Evolutionary conservation across 2,797 vertebrate species (phyloP).

Genomic region (Etheostoma perlongum): DNA sequence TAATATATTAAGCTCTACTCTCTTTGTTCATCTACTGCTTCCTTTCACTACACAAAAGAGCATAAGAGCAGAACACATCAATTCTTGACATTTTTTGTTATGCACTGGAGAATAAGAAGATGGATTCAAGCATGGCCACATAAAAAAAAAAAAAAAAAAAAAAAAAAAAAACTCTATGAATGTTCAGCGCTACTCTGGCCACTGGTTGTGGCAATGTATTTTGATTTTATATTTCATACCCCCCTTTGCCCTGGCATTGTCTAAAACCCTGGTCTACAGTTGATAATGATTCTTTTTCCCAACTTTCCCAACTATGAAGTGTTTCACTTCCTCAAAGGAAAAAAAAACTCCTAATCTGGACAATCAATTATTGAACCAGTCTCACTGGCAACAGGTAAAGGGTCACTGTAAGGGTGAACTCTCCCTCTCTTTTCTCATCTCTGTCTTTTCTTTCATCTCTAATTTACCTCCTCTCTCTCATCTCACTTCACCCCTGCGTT

Average conservation of each 20-base stretch:
- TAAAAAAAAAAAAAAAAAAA: background rate
- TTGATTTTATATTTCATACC: background rate
- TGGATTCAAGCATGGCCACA: background rate
- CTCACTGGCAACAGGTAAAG: conserved; percentile 2
- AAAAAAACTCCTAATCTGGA: background rate
- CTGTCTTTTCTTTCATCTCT: conserved; percentile 1
- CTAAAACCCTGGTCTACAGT: background rate
- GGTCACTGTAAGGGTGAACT: background rate
- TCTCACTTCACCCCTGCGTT: conserved; percentile 11
- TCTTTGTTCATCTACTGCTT: background rate
- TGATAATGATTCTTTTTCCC: background rate
- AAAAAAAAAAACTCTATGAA: background rate
- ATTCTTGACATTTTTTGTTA: background rate
- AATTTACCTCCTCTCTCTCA: conserved; percentile 30
- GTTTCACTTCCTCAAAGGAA: conserved; percentile 7
- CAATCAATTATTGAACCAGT: conserved; percentile 23
- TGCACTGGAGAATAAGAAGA: background rate
- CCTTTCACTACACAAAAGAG: background rate
- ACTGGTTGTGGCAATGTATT: background rate
- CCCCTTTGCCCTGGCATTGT: background rate
- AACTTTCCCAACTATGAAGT: background rate
- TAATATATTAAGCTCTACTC: conserved; percentile 7
- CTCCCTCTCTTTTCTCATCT: background rate
- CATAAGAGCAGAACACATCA: background rate
- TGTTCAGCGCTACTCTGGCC: background rate